These are phyloP conservation scores for Epinephelus malabaricus DNA, from an alignment of 2,797 vertebrate genomes.

Conservation along the genomic window DNA sequence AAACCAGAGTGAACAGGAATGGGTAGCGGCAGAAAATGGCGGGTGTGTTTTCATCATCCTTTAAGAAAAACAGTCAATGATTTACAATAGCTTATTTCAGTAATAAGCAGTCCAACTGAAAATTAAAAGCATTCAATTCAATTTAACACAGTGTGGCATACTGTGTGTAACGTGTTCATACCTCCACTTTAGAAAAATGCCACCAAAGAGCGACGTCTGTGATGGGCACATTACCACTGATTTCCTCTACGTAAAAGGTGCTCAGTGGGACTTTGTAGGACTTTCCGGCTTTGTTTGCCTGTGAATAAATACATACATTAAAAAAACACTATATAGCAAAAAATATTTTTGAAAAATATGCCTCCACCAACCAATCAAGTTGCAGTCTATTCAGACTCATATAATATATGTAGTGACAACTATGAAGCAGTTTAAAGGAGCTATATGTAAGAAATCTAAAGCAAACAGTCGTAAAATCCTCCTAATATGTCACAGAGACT, in stretches of 20 bases:
- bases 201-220: slow-evolving; percentile 55
- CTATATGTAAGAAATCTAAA: too few relatives aligned
- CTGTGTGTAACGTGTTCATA: slow-evolving; percentile 36
- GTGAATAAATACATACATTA: not conserved
- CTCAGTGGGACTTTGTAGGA: slow-evolving; percentile 75
- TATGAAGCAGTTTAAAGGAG: too few relatives aligned
- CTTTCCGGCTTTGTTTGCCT: slow-evolving; percentile 79
- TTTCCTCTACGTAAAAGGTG: slow-evolving; percentile 79
- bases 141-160: not conserved
- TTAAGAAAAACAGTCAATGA: slow-evolving; percentile 12
- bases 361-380: too few relatives aligned
- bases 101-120: not conserved
- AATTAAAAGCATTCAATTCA: not conserved
- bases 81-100: slow-evolving; percentile 4
- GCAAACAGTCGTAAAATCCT: too few relatives aligned
- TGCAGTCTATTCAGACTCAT: too few relatives aligned
- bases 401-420: too few relatives aligned
- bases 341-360: too few relatives aligned
- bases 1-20: slow-evolving; percentile 74
- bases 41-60: slow-evolving; percentile 63
- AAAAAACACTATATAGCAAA: not conserved
- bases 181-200: slow-evolving; percentile 41
- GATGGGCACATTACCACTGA: rapidly evolving
- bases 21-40: slow-evolving; percentile 81
- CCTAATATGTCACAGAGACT: too few relatives aligned